Percentiles rank a stretch among this genome's conserved stretches.
phyloP scores from a whole-genome alignment of 2,888 invertebrate genomes.

The Mesochorus sp. region DNA sequence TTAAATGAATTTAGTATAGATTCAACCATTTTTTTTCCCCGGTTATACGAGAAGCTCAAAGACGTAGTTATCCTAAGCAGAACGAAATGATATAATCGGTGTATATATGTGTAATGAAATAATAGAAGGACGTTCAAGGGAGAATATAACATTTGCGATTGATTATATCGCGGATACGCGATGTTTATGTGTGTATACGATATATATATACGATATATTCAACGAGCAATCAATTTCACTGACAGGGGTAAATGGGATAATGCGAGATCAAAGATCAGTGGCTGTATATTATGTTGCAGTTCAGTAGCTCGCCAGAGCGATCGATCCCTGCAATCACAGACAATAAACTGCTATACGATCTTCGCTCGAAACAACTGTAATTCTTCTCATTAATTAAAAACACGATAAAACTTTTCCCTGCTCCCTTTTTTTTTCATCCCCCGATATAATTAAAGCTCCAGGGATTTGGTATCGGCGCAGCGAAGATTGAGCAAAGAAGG shows the following conservation, averaged over 20 bases:
- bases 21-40: no score
- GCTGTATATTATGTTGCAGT: no score
- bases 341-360: background rate
- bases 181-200: no score
- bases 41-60: no score
- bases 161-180: slow-evolving; percentile 31
- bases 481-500: slow-evolving; percentile 5
- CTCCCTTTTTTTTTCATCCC: background rate
- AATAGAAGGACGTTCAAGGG: slow-evolving; percentile 17
- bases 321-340: slow-evolving; percentile 11
- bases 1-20: no score
- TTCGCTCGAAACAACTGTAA: background rate
- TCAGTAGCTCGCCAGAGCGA: slow-evolving; percentile 6
- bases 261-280: slow-evolving; percentile 34
- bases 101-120: slow-evolving; percentile 8
- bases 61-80: slow-evolving; percentile 10
- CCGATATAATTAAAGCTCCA: slow-evolving; percentile 4
- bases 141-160: slow-evolving; percentile 37
- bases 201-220: no score
- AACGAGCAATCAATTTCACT: slow-evolving; percentile 44
- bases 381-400: background rate
- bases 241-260: slow-evolving; percentile 26
- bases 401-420: background rate
- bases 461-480: background rate
- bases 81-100: slow-evolving; percentile 6